Conservation (phyloP, 2,113 vertebrate species). For the Nannospalax galili region DNA sequence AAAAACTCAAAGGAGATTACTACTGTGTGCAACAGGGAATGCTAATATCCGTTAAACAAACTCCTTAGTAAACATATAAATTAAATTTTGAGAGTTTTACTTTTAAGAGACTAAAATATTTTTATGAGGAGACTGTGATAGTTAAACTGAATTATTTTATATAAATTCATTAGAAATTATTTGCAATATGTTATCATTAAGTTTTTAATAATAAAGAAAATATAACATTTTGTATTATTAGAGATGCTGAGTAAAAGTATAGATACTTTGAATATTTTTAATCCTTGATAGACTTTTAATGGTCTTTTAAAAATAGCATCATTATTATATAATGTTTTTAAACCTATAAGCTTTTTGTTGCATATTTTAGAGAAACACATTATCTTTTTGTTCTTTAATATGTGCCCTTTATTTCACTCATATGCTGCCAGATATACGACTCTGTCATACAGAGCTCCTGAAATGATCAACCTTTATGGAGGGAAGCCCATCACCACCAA, state of each 20-base stretch:
- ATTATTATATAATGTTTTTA: slow-evolving; percentile 46
- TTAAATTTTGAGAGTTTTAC: slow-evolving; percentile 50
- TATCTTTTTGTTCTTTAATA: slow-evolving; percentile 24
- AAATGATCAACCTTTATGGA: slow-evolving; percentile 99
- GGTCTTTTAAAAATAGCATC: slow-evolving; percentile 39
- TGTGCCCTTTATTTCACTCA: not conserved
- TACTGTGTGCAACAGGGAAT: not conserved
- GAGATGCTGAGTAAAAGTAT: slow-evolving; percentile 42
- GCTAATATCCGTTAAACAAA: slow-evolving; percentile 8
- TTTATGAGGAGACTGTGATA: slow-evolving; percentile 45
- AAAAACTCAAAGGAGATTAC: slow-evolving; percentile 42
- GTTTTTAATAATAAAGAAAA: slow-evolving; percentile 45
- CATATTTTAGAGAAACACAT: slow-evolving; percentile 58
- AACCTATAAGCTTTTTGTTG: not conserved
- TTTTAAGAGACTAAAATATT: slow-evolving; percentile 52
- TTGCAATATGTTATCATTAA: slow-evolving; percentile 41
- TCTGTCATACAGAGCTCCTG: slow-evolving; percentile 96
- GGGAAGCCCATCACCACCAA: slow-evolving; percentile 98
- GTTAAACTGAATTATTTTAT: slow-evolving; percentile 40
- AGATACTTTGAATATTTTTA: slow-evolving; percentile 51
- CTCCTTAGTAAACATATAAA: slow-evolving; percentile 43
- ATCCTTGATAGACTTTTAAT: slow-evolving; percentile 41
- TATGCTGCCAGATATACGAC: slow-evolving; percentile 93
- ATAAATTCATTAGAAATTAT: slow-evolving; percentile 54
- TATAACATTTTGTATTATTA: slow-evolving; percentile 36